These are phyloP conservation scores for Phrixothrix hirtus DNA, from an alignment of 2,888 invertebrate species.

Conservation along the genomic window DNA sequence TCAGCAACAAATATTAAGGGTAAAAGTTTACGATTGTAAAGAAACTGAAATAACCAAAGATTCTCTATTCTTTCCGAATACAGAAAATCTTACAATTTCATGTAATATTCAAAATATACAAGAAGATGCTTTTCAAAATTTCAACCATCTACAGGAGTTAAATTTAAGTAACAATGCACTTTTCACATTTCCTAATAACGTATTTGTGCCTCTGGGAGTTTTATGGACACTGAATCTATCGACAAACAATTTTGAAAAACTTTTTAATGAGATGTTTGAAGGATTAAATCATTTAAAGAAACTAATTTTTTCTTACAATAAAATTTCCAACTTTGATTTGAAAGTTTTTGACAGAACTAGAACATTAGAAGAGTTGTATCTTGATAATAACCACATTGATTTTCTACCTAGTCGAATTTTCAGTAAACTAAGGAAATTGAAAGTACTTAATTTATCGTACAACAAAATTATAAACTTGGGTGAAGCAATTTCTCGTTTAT, in stretches of 20 bases:
- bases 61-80: slow-evolving; percentile 30
- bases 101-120: slow-evolving; percentile 28
- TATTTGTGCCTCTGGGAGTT: slow-evolving; percentile 25
- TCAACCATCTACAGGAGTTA: slow-evolving; percentile 25
- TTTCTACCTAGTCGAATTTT: slow-evolving; percentile 33
- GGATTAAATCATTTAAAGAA: slow-evolving; percentile 30
- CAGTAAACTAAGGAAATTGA: slow-evolving; percentile 30
- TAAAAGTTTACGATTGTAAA: slow-evolving; percentile 12
- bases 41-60: slow-evolving; percentile 11
- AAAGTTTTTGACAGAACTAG: slow-evolving; percentile 31
- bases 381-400: slow-evolving; percentile 34
- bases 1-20: slow-evolving; percentile 7
- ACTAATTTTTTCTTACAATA: slow-evolving; percentile 34
- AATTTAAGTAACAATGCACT: slow-evolving; percentile 34
- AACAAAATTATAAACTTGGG: slow-evolving; percentile 32
- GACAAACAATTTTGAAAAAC: slow-evolving; percentile 31
- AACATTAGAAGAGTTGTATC: slow-evolving; percentile 28
- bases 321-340: slow-evolving; percentile 29
- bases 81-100: slow-evolving; percentile 28
- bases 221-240: slow-evolving; percentile 33
- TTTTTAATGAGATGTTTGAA: slow-evolving; percentile 31
- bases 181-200: slow-evolving; percentile 27
- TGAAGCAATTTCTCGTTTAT: slow-evolving; percentile 25
- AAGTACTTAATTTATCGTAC: slow-evolving; percentile 32
- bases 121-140: slow-evolving; percentile 30